Percentiles rank a stretch among this genome's conserved stretches.
Evolutionary conservation across 2,113 vertebrate species (phyloP).

Genomic region (Tapirus terrestris): DNA sequence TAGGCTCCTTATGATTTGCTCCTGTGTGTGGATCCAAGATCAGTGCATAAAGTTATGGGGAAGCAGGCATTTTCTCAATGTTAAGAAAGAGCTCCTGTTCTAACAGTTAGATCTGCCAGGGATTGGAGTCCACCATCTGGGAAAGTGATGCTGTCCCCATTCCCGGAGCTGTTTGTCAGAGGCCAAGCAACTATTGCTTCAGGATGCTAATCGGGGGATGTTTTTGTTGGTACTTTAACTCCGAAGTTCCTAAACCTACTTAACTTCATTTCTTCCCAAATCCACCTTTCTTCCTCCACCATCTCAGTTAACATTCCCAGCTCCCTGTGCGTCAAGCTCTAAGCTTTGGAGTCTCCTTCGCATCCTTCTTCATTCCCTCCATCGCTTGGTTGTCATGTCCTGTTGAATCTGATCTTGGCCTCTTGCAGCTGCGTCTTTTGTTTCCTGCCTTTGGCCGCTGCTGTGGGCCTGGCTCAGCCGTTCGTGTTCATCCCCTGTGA

Average conservation of each 20-base stretch:
- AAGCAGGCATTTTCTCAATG: background rate
- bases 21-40: background rate
- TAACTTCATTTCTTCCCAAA: background rate
- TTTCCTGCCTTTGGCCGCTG: background rate
- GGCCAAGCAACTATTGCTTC: background rate
- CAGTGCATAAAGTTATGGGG: background rate
- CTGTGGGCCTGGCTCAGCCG: background rate
- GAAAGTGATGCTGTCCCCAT: background rate
- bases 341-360: accelerated
- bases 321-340: accelerated
- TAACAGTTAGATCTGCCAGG: background rate
- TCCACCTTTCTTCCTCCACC: background rate
- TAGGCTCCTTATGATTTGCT: background rate
- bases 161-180: background rate
- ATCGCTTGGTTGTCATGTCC: accelerated
- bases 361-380: too few relatives aligned
- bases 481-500: background rate
- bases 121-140: background rate
- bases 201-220: too few relatives aligned
- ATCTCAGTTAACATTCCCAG: background rate
- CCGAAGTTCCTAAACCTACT: background rate
- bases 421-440: too few relatives aligned
- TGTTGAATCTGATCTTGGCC: too few relatives aligned
- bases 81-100: background rate
- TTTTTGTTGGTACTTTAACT: background rate